Evolutionary conservation across 1,140 invertebrate species (phyloP), one percentile per base, ranked within the genome.

Genomic region (Nasonia vitripennis): DNA sequence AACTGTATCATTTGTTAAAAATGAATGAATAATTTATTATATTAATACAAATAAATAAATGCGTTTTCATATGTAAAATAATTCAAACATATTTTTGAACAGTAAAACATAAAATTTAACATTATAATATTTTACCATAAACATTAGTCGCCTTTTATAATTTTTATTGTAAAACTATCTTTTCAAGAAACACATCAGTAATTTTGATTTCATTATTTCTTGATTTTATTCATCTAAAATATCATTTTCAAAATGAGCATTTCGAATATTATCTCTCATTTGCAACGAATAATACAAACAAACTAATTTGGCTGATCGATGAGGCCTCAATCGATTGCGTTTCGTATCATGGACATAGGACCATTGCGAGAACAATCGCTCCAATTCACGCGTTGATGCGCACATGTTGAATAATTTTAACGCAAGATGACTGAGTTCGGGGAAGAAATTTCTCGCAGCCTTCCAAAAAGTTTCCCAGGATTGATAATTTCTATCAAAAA

Each of bases 281-380:
- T 37, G 71, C 31, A 74, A 37, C 14, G 27, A 10, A 74, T 37
- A 74, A 74, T 74, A 74, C 20, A 74, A 74, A 37, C 71, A 74
- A 74, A 41, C 37, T 41, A 41, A 41, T 41, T 41, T 41, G 37
- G 37, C 37, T 41, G 37, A 41, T 41, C 37, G 37, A 3, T 74
- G 5, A 74, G 71, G 34, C 34, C 11, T 74, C 37, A 74, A 74
- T 34, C 71, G 27, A 41, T 45, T 74, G 14, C 71, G 9, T 74
- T 41, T 74, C 11, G 71, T 11, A 41, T 34, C 27, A 77, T 77
- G 74, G 5, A 77, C 74, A 23, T 77, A 77, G 12, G 37, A 14
- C 41, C 74, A 77, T 45, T 77, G 14, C 20, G 41, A 77, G n/a
- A 77, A 77, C 10, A 77, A 23, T 51, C 74, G 5, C n/a, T 77